Conservation (phyloP, 2,888 invertebrate species). For the Beris chalybata region DNA sequence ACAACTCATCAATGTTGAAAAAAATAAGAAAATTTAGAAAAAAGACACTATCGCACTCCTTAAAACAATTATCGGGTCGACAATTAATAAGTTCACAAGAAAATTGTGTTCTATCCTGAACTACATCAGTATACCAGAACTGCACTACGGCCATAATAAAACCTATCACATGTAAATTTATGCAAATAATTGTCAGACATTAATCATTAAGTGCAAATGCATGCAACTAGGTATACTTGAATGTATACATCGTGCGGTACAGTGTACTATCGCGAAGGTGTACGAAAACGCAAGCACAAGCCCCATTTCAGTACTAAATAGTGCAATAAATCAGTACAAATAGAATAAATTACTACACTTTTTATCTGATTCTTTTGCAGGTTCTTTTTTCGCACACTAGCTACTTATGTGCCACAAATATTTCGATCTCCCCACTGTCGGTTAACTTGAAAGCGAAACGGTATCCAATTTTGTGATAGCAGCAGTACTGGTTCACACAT, state of each 20-base stretch:
- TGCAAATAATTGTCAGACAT: conserved; percentile 36
- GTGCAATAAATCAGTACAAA: too few relatives aligned
- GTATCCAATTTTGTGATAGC: too few relatives aligned
- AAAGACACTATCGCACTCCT: not conserved
- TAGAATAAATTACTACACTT: too few relatives aligned
- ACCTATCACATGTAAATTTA: conserved; percentile 33
- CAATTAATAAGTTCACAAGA: conserved; percentile 35
- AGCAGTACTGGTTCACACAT: too few relatives aligned
- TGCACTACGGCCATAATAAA: conserved; percentile 15
- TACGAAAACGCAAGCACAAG: too few relatives aligned
- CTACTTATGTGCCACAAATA: too few relatives aligned
- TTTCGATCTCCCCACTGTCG: too few relatives aligned
- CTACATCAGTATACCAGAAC: not conserved
- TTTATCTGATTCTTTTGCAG: too few relatives aligned
- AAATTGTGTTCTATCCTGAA: conserved; percentile 12
- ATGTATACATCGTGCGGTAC: conserved; percentile 7
- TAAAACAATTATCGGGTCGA: conserved; percentile 14
- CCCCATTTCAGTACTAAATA: too few relatives aligned
- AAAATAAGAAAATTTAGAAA: not conserved
- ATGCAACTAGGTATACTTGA: not conserved
- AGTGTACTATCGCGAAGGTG: not conserved
- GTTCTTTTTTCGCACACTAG: too few relatives aligned
- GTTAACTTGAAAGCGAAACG: too few relatives aligned
- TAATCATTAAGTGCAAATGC: conserved; percentile 22
- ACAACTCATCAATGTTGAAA: too few relatives aligned